Evolutionary conservation across 1,140 invertebrate species (phyloP).

Genomic region (Neodiprion virginianus): DNA sequence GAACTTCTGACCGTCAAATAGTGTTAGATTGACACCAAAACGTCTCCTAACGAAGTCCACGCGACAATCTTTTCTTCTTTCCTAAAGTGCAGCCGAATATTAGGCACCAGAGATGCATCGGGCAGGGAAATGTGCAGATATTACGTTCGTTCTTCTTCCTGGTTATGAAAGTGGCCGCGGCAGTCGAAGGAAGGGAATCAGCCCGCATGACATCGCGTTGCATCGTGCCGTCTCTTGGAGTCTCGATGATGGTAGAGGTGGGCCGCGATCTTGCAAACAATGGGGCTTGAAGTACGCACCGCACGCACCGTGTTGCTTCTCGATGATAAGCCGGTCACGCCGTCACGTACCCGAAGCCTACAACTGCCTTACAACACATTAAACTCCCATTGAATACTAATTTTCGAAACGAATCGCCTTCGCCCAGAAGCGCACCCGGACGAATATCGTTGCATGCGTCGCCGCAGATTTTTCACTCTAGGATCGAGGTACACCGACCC

Average conservation of each 20-base stretch:
- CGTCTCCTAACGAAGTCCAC: too few relatives aligned
- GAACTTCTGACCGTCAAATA: too few relatives aligned
- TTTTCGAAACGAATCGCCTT: not conserved
- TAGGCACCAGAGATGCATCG: too few relatives aligned
- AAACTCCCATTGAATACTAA: not conserved
- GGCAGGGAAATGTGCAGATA: not conserved
- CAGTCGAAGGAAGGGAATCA: not conserved
- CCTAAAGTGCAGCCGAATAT: too few relatives aligned
- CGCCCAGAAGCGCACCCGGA: not conserved
- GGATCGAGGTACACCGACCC: not conserved
- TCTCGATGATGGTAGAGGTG: not conserved
- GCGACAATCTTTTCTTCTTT: too few relatives aligned
- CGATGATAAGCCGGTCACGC: not conserved
- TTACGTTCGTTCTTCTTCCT: not conserved
- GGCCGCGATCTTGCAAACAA: not conserved
- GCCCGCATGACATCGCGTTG: not conserved
- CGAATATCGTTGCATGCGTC: too few relatives aligned
- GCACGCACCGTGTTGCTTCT: not conserved
- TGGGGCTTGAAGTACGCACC: slow-evolving; percentile 1
- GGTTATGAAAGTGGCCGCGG: not conserved
- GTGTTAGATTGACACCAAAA: too few relatives aligned
- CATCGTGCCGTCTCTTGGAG: not conserved
- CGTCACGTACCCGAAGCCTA: not conserved
- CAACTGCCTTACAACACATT: slow-evolving; percentile 7
- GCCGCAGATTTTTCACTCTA: too few relatives aligned